Base-by-base conservation (phyloP, 2,113 vertebrate genomes). In the Cottus gobio region DNA sequence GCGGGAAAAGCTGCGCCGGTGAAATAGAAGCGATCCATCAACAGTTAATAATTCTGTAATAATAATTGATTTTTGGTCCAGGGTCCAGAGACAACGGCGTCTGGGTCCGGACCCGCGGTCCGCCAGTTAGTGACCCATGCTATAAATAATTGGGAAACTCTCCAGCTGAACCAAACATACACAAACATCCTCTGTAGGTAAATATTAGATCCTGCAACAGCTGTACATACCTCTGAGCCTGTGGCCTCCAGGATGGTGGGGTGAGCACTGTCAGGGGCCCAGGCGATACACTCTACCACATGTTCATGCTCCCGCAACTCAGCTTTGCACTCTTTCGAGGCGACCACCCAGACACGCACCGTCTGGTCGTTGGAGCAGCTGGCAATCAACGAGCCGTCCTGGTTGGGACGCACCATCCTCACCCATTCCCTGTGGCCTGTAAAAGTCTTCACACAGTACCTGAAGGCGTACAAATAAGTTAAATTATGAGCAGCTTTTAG, bases 301-400 rank as follows among this genome's bases (percentile, higher is more conserved):
- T 99, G 98, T 87, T 99, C 98, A 0, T 99, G 98, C 92, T 99
- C 98, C 92, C 98, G 94, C 88, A 99, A 95, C 93, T 99, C 98
- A 2, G 98, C 98, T 93, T 99, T 99, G 94, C 98, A 99, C 65
- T 99, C 98, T 91, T 99, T 99, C 4, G 97, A 97, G 36, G 97
- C 96, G 72, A 97, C 97, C 75, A 98, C 98, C 98, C 98, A 99
- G 72, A 99, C 98, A 0, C 98, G 97, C 87, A 99, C 98, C 0
- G 98, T 99, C 95, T 99, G 98, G 93, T 99, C 98, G 52, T 99
- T 99, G 85, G 98, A 99, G 92, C 98, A 97, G 89, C 98, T 99
- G 92, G 98, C 98, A 81, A 99, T 96, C 91, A 99, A 93, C 12
- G 98, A 97, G 92, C 98, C 98, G 5, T 99, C 98, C 93, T 99